Evolutionary conservation across 2,113 vertebrate species (phyloP).

Genomic region (Thamnophis sirtalis): DNA sequence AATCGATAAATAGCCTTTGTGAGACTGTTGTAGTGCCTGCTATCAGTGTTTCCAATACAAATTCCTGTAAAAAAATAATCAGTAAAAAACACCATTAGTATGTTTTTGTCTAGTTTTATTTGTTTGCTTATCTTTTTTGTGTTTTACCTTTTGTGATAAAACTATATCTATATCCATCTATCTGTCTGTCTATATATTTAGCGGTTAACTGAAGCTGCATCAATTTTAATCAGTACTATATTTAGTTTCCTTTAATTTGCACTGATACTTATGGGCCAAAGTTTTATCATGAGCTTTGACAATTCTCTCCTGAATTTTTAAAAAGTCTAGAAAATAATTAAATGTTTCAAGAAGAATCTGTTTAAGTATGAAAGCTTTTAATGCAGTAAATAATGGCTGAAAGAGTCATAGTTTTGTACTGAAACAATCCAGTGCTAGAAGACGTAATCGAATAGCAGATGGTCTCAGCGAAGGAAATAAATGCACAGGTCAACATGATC

Average conservation of each 20-base stretch:
- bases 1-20: constrained; percentile 83
- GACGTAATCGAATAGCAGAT: constrained; percentile 13
- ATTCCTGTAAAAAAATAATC: constrained; percentile 67
- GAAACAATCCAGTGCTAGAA: background rate
- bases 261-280: background rate
- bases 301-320: background rate
- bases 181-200: no score
- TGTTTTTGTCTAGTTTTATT: background rate
- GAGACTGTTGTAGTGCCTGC: constrained; percentile 81
- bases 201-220: background rate
- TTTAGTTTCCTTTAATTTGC: background rate
- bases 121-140: background rate
- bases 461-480: constrained; percentile 43
- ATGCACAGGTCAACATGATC: constrained; percentile 38
- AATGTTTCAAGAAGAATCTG: background rate
- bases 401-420: constrained; percentile 29
- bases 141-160: background rate
- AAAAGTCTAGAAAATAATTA: background rate
- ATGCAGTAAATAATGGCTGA: background rate
- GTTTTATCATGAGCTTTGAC: background rate
- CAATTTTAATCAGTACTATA: background rate
- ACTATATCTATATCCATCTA: no score
- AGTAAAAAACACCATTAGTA: constrained; percentile 10
- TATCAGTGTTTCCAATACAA: constrained; percentile 88
- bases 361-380: background rate